Conservation (phyloP, 2,113 vertebrate species). For the Prunella fulvescens region DNA sequence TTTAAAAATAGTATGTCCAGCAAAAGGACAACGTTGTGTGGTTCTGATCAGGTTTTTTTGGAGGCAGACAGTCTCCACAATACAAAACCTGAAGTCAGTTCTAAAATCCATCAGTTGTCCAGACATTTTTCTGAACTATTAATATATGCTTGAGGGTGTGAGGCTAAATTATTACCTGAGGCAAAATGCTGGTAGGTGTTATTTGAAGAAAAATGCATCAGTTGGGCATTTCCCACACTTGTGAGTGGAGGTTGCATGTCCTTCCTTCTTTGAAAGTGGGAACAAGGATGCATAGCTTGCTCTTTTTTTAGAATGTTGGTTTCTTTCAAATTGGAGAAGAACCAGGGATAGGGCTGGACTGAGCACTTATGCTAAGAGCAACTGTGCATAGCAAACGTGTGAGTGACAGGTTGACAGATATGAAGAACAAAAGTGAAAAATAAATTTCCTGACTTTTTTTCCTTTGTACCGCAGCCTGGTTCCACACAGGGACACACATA, state of each 20-base stretch:
- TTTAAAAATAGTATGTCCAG: not conserved
- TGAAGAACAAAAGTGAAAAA: not conserved
- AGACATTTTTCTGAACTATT: not conserved
- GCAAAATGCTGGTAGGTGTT: not conserved
- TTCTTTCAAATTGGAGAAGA: not conserved
- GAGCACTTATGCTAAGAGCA: not conserved
- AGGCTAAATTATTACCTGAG: not conserved
- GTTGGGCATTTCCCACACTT: not conserved
- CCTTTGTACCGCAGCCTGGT: not conserved
- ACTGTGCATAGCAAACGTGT: not conserved
- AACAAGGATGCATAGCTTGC: not conserved
- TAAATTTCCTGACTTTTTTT: not conserved
- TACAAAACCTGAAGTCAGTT: not conserved
- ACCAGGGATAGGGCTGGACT: not conserved
- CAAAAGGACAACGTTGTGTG: not conserved
- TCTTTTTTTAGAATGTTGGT: not conserved
- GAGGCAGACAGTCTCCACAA: not conserved
- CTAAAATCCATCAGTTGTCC: not conserved
- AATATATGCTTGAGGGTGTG: not conserved
- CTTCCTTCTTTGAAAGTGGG: not conserved
- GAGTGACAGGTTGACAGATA: not conserved
- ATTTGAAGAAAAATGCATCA: not conserved
- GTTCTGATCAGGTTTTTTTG: not conserved
- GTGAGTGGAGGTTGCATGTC: not conserved
- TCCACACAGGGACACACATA: not conserved